These are phyloP conservation scores for Chymomyza costata DNA, from an alignment of 1,140 invertebrate species.

Conservation along the genomic window DNA sequence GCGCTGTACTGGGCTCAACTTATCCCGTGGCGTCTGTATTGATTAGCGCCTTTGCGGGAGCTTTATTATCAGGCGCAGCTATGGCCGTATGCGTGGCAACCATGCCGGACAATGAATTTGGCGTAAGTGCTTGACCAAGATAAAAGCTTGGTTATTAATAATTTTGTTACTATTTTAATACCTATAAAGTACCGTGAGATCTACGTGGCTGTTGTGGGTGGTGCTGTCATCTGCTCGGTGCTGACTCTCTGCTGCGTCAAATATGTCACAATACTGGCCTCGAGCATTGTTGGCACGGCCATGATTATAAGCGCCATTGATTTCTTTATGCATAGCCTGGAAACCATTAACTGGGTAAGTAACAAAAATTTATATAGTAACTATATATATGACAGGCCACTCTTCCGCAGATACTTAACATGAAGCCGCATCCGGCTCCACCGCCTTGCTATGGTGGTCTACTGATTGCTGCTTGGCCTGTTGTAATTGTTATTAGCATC, in stretches of 20 bases:
- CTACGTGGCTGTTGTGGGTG: slow-evolving; percentile 67
- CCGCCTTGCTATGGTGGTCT: slow-evolving; percentile 73
- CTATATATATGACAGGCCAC: too few relatives aligned
- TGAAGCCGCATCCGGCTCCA: slow-evolving; percentile 68
- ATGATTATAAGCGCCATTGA: slow-evolving; percentile 73
- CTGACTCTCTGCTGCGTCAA: slow-evolving; percentile 71
- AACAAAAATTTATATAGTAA: background rate
- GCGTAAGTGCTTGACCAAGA: slow-evolving; percentile 48
- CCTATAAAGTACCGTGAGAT: slow-evolving; percentile 62
- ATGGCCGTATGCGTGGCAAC: slow-evolving; percentile 74
- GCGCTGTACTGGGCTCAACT: slow-evolving; percentile 69
- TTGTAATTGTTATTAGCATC: slow-evolving; percentile 67
- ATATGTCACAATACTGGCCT: slow-evolving; percentile 70
- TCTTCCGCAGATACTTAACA: slow-evolving; percentile 51
- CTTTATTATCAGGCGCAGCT: slow-evolving; percentile 61
- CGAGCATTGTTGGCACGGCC: slow-evolving; percentile 71
- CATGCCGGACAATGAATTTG: slow-evolving; percentile 74
- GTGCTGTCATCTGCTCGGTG: slow-evolving; percentile 71
- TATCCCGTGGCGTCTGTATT: slow-evolving; percentile 70
- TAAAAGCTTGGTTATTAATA: too few relatives aligned
- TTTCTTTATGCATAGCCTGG: slow-evolving; percentile 69
- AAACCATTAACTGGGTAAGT: slow-evolving; percentile 69
- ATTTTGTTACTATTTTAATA: background rate
- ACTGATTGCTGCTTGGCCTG: slow-evolving; percentile 67
- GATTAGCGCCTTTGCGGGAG: slow-evolving; percentile 71